Evolutionary conservation across 1,140 invertebrate species (phyloP).

Genomic region (Caenorhabditis tropicalis): DNA sequence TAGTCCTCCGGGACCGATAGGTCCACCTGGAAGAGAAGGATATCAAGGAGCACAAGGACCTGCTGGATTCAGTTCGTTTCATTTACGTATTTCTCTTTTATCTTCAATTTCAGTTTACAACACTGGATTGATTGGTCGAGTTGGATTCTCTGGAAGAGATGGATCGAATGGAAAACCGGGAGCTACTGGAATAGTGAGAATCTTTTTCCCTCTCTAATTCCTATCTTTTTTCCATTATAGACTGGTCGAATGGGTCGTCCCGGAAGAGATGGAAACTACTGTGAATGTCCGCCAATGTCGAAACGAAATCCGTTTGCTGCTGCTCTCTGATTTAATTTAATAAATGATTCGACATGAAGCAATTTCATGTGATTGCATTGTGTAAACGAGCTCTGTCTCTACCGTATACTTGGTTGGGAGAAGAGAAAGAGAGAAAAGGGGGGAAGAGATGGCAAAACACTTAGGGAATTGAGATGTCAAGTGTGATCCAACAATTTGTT

Average conservation of each 20-base stretch:
- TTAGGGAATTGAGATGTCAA: slow-evolving; percentile 45
- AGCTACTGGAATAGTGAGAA: not conserved
- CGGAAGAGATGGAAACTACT: slow-evolving; percentile 17
- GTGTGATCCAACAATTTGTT: not conserved
- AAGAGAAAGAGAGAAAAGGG: not conserved
- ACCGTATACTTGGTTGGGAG: not conserved
- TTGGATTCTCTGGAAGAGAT: slow-evolving; percentile 50
- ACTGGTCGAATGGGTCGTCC: not conserved
- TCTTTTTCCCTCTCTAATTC: not conserved
- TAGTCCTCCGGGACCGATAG: slow-evolving; percentile 34
- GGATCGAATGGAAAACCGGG: slow-evolving; percentile 15
- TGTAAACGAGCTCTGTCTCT: not conserved
- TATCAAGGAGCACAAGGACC: slow-evolving; percentile 47
- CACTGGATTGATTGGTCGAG: slow-evolving; percentile 55
- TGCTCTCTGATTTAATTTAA: not conserved
- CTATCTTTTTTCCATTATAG: not conserved
- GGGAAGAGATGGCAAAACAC: slow-evolving; percentile 5
- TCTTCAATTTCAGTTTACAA: not conserved
- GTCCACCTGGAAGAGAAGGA: slow-evolving; percentile 45
- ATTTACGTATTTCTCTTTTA: not conserved
- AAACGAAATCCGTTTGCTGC: not conserved
- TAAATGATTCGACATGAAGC: not conserved
- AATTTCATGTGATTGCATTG: slow-evolving; percentile 34
- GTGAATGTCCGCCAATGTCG: not conserved
- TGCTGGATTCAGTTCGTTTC: slow-evolving; percentile 50